Evolutionary conservation across 1,140 invertebrate genomes (phyloP).

Genomic region (Drosophila varians): DNA sequence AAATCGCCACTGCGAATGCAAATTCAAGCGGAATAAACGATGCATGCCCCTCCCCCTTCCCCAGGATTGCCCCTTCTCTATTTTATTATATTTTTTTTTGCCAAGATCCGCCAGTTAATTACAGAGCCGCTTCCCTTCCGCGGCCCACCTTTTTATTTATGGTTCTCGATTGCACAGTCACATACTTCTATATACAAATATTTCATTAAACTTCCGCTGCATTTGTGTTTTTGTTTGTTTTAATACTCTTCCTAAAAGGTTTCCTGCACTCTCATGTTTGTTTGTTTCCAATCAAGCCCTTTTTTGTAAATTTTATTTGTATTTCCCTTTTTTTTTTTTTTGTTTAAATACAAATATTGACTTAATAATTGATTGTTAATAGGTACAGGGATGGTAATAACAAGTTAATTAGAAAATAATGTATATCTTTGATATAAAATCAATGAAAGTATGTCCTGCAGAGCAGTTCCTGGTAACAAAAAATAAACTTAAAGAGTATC

Average conservation of each 20-base stretch:
- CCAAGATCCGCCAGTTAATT: constrained; percentile 55
- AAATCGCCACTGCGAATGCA: constrained; percentile 45
- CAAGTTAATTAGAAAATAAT: not conserved
- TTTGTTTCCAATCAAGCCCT: constrained; percentile 8
- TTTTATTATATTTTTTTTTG: constrained; percentile 28
- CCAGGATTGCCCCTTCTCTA: constrained; percentile 1
- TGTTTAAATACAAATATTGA: constrained; percentile 21
- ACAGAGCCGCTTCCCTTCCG: constrained; percentile 44
- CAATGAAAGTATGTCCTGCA: too few relatives aligned
- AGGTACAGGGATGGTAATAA: not conserved
- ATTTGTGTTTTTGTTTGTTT: constrained; percentile 26
- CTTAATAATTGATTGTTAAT: constrained; percentile 13
- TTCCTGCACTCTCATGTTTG: not conserved
- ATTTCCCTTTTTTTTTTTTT: constrained; percentile 9
- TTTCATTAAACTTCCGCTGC: constrained; percentile 54
- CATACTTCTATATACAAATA: constrained; percentile 5
- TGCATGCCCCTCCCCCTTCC: not conserved
- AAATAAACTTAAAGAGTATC: not conserved
- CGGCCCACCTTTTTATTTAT: constrained; percentile 7
- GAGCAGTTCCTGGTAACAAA: too few relatives aligned
- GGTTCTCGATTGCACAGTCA: constrained; percentile 30
- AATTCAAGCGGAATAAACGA: constrained; percentile 74
- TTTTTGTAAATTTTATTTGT: constrained; percentile 12
- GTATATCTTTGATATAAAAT: too few relatives aligned
- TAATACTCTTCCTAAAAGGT: constrained; percentile 14